These are phyloP conservation scores for Piprites chloris DNA, from an alignment of 2,113 vertebrate species.

Conservation along the genomic window DNA sequence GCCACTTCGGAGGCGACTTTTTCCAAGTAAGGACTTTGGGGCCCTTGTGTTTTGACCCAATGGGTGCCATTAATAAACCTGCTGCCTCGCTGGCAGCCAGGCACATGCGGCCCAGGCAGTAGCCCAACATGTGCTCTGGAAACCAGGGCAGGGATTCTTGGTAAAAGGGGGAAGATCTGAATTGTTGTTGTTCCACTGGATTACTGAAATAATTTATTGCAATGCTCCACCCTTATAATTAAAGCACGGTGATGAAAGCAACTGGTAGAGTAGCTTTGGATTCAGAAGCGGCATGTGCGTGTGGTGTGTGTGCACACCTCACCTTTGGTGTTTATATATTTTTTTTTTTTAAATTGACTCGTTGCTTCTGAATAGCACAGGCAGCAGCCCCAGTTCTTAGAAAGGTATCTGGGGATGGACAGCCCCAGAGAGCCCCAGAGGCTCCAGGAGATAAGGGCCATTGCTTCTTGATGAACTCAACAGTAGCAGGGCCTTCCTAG, in stretches of 20 bases:
- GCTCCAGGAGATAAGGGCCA: conserved; percentile 59
- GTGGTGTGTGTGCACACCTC: conserved; percentile 25
- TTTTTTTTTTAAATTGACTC: conserved; percentile 49
- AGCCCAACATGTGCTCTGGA: conserved; percentile 2
- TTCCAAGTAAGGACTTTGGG: neutral
- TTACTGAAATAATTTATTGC: conserved; percentile 71
- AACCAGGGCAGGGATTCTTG: conserved; percentile 62
- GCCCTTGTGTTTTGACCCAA: neutral
- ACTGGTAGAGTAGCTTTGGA: conserved; percentile 71
- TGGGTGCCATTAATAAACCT: neutral
- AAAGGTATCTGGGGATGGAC: conserved; percentile 62
- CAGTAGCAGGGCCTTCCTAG: conserved; percentile 59
- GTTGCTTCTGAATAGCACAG: neutral
- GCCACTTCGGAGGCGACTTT: neutral
- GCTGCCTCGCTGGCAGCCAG: neutral
- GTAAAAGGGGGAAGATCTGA: conserved; percentile 64
- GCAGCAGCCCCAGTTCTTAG: conserved; percentile 60
- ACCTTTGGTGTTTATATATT: conserved; percentile 55
- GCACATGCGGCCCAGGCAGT: neutral
- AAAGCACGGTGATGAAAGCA: conserved; percentile 60
- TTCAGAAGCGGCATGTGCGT: conserved; percentile 31
- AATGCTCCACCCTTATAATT: conserved; percentile 72
- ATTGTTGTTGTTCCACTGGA: conserved; percentile 68
- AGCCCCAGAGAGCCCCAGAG: conserved; percentile 26
- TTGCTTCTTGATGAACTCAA: conserved; percentile 26